phyloP scores from a whole-genome alignment of 2,888 invertebrate genomes.

The Quadroppia sp. region DNA sequence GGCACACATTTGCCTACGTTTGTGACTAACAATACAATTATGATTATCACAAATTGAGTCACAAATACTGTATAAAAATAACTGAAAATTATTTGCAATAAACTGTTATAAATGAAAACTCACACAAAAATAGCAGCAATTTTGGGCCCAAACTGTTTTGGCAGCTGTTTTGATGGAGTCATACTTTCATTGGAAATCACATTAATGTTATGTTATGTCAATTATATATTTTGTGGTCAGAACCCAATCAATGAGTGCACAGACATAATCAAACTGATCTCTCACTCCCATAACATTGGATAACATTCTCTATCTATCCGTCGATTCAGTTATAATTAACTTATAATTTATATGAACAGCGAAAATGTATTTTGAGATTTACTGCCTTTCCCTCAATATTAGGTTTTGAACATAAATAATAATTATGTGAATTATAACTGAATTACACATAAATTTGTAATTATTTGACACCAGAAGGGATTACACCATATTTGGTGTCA shows the following conservation, averaged over 20 bases:
- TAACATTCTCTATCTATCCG: neutral
- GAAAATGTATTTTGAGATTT: constrained; percentile 10
- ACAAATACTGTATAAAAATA: neutral
- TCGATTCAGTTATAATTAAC: constrained; percentile 12
- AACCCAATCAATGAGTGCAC: neutral
- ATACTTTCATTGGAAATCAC: constrained; percentile 12
- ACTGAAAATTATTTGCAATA: constrained; percentile 12
- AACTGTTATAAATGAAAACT: neutral
- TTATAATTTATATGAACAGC: constrained; percentile 17
- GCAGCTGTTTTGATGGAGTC: constrained; percentile 21
- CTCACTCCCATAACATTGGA: neutral
- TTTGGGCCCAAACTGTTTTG: neutral
- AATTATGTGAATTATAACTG: constrained; percentile 19
- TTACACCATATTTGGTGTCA: too few species aligned
- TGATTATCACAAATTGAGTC: neutral
- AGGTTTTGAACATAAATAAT: constrained; percentile 14
- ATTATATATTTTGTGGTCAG: constrained; percentile 25
- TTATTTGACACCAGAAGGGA: neutral
- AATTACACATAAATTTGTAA: constrained; percentile 10
- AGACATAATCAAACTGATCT: constrained; percentile 6
- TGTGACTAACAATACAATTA: constrained; percentile 1
- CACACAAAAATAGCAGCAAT: neutral
- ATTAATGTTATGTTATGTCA: too few species aligned
- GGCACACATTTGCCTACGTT: constrained; percentile 13
- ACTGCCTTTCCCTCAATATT: too few species aligned